phyloP scores from a whole-genome alignment of 2,888 invertebrate species.

The Iphiclides podalirius region DNA sequence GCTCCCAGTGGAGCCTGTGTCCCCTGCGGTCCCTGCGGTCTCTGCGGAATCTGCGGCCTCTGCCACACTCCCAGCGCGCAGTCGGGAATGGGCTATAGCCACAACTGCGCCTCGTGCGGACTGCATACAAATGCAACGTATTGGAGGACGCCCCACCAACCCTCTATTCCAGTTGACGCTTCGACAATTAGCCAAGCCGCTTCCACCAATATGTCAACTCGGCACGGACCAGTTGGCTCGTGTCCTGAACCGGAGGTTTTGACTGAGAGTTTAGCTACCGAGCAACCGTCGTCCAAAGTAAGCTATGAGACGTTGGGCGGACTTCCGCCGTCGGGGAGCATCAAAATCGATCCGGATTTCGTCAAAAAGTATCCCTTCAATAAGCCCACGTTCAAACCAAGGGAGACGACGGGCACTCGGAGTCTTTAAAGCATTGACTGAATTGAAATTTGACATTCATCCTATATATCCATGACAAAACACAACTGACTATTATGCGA shows the following conservation, averaged over 20 bases:
- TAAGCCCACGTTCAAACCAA: constrained; percentile 25
- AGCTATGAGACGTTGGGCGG: neutral
- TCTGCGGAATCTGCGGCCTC: constrained; percentile 29
- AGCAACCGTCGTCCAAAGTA: neutral
- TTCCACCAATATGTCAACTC: neutral
- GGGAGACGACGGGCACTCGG: neutral
- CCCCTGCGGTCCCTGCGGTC: constrained; percentile 33
- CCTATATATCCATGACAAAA: too few species aligned
- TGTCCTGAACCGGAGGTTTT: neutral
- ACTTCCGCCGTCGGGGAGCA: neutral
- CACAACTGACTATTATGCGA: too few species aligned
- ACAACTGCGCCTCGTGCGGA: constrained; percentile 24
- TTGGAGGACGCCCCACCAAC: constrained; percentile 27
- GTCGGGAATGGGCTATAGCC: constrained; percentile 31
- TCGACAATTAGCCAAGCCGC: neutral
- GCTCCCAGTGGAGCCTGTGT: constrained; percentile 29
- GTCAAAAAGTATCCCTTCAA: constrained; percentile 31
- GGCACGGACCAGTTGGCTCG: neutral
- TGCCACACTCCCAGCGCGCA: constrained; percentile 31
- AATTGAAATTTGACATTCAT: too few species aligned
- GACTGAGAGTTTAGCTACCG: neutral
- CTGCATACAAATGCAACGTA: constrained; percentile 11
- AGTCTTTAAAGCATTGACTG: too few species aligned
- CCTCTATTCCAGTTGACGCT: constrained; percentile 1
- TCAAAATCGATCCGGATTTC: constrained; percentile 28